These are phyloP conservation scores for Morphnarchus princeps DNA, from an alignment of 2,113 vertebrate genomes.

Conservation along the genomic window DNA sequence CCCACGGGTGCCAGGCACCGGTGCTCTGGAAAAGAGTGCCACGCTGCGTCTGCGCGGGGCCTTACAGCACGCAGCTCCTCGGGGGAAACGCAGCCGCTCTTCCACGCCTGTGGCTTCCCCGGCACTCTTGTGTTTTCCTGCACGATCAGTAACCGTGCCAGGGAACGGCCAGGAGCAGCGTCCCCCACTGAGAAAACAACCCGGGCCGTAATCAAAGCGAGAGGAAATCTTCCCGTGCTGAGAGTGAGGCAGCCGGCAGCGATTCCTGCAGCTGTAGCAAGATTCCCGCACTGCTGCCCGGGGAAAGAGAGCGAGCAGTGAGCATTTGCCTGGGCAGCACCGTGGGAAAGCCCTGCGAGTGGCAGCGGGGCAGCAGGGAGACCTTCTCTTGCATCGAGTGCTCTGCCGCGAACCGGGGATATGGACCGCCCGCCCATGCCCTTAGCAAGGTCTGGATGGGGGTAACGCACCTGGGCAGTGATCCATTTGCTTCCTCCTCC, in stretches of 20 bases:
- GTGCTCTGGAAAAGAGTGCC: constrained; percentile 31
- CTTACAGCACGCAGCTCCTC: neutral
- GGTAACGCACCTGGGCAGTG: neutral
- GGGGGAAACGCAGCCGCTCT: neutral
- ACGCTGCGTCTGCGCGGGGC: neutral
- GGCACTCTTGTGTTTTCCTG: neutral
- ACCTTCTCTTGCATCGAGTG: neutral
- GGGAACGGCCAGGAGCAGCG: neutral
- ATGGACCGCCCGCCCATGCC: neutral
- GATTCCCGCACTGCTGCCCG: neutral
- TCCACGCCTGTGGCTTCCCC: rapidly evolving
- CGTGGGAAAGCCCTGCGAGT: rapidly evolving
- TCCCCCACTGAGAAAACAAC: neutral
- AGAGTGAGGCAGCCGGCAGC: neutral
- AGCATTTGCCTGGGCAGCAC: rapidly evolving
- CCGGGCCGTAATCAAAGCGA: neutral
- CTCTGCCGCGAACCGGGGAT: rapidly evolving
- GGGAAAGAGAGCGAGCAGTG: neutral
- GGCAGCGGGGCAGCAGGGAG: neutral
- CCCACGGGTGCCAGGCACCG: rapidly evolving
- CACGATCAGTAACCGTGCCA: rapidly evolving
- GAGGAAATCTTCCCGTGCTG: neutral
- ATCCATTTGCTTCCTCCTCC: neutral
- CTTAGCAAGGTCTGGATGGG: neutral
- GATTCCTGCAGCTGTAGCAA: neutral